Base-by-base conservation (phyloP, 2,888 invertebrate species). In the Colostygia pectinataria region DNA sequence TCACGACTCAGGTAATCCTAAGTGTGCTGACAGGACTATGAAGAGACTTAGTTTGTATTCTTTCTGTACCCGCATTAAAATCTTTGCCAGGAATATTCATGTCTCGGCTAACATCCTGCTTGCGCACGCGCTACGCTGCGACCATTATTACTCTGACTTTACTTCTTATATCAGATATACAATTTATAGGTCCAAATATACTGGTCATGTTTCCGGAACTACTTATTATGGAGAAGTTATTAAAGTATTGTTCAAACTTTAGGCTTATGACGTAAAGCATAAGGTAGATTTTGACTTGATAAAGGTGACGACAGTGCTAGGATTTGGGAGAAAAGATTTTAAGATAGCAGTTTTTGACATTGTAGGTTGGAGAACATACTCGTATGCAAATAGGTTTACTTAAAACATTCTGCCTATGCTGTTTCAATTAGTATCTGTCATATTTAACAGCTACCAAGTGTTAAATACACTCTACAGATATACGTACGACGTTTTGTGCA, bases 81-180 rank as follows among this genome's bases (percentile, higher is more conserved):
- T 49, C 38, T 38, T 15, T 38, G 38, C 5, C 28, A n/a, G 23
- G 15, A 32, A 14, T 43, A 43, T 49, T 49, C 43, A 24, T 13
- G 43, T 39, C 49, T 12, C 43, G 43, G 32, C 41, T n/a, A 24
- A 33, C 39, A 39, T 49, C 49, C 49, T 38, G 43, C 10, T 9
- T 27, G 32, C 37, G 48, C 41, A 37, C 47, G 42, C 25, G 38
- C 42, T 25, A 25, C n/a, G 38, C 42, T 25, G 20, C n/a, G 9
- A 24, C 39, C 43, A 43, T 7, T 8, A n/a, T n/a, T 36, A 38
- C 0, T 14, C 14, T 4, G 39, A 24, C 24, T 33, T 10, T 29
- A 7, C 43, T 9, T 24, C 28, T 7, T 29, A 13, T 5, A 31
- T 2, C 14, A n/a, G 4, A 15, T 6, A 3, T 14, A 14, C 24